phyloP scores from a whole-genome alignment of 2,888 invertebrate species.

The Scaptomyza parva region DNA sequence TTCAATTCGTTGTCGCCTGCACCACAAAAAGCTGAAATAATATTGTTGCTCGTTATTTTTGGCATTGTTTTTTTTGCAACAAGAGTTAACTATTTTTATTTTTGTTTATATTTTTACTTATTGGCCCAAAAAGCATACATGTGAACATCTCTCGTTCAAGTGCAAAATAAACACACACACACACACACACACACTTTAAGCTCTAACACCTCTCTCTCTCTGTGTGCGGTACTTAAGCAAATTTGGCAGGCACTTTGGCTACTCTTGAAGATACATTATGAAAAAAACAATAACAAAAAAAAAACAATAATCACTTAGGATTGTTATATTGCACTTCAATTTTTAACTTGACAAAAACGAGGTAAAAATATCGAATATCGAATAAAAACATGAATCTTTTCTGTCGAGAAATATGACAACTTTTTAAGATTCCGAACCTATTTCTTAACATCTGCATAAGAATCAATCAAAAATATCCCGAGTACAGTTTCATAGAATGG shows the following conservation, averaged over 20 bases:
- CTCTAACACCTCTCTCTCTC: too few species aligned
- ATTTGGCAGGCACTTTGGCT: conserved; percentile 3
- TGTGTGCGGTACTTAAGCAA: background rate
- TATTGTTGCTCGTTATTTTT: conserved; percentile 39
- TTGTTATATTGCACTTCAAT: too few species aligned
- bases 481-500: too few species aligned
- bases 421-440: too few species aligned
- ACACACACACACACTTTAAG: conserved; percentile 3
- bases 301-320: too few species aligned
- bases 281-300: too few species aligned
- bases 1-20: conserved; percentile 45
- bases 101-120: conserved; percentile 15
- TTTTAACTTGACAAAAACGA: too few species aligned
- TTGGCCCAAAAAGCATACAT: background rate
- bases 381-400: too few species aligned
- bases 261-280: conserved; percentile 1
- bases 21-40: background rate
- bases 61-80: conserved; percentile 54
- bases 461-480: too few species aligned
- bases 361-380: too few species aligned
- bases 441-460: too few species aligned
- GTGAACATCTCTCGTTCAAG: conserved; percentile 7
- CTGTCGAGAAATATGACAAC: too few species aligned
- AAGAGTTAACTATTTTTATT: conserved; percentile 19
- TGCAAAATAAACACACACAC: background rate